Evolutionary conservation across 2,888 invertebrate species (phyloP).

Genomic region (Steinernema hermaphroditum): DNA sequence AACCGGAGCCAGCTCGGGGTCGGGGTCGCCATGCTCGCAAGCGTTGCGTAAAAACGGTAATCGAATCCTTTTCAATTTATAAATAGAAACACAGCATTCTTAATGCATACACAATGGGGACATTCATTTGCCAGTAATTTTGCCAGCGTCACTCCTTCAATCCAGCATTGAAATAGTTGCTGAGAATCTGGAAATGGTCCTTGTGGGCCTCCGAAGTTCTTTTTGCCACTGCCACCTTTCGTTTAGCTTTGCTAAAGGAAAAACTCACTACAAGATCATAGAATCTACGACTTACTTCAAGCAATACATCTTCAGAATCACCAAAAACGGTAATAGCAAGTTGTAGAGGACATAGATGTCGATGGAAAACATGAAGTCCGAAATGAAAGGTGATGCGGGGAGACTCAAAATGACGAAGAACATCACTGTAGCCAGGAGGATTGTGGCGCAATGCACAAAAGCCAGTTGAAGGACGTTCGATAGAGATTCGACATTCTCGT

Average conservation of each 20-base stretch:
- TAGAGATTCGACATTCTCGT: neutral
- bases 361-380: neutral
- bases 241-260: neutral
- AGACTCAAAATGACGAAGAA: neutral
- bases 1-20: too few relatives aligned
- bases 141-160: too few relatives aligned
- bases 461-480: conserved; percentile 7
- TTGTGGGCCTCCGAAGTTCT: neutral
- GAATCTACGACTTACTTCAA: neutral
- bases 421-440: neutral
- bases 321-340: neutral
- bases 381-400: neutral
- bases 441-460: neutral
- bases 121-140: too few relatives aligned
- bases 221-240: neutral
- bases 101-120: too few relatives aligned
- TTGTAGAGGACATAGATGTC: conserved; percentile 2
- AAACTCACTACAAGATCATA: neutral
- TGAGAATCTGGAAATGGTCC: neutral
- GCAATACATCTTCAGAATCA: neutral
- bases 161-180: neutral
- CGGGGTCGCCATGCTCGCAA: too few relatives aligned
- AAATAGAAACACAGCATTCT: too few relatives aligned
- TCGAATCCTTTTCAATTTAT: too few relatives aligned
- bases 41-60: too few relatives aligned